A percentile compares a stretch with the other conserved stretches of the same genome.
Evolutionary conservation across 2,797 vertebrate genomes (phyloP).

Genomic region (Melanogrammus aeglefinus): DNA sequence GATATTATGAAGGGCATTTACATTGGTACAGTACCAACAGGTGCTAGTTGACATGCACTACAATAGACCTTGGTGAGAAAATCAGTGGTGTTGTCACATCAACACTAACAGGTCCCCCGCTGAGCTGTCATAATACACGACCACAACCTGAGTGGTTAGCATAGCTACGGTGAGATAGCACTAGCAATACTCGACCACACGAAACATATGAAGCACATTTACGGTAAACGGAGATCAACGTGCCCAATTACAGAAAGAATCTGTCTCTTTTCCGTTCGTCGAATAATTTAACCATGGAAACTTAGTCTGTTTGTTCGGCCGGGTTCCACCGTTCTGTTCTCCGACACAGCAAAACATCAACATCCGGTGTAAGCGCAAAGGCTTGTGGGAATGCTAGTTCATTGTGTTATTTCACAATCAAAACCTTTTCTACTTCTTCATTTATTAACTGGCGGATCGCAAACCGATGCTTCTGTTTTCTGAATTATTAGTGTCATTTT

Average conservation of each 20-base stretch:
- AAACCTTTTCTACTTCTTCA: background rate
- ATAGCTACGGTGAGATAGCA: conserved; percentile 27
- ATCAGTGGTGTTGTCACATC: background rate
- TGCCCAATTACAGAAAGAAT: conserved; percentile 41
- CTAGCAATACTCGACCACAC: conserved; percentile 4
- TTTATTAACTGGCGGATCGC: too few species aligned
- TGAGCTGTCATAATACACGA: conserved; percentile 47
- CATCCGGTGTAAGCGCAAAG: conserved; percentile 63
- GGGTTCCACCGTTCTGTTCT: conserved; percentile 40
- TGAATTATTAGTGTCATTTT: too few species aligned
- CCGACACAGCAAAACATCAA: conserved; percentile 50
- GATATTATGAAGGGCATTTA: background rate
- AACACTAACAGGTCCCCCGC: background rate
- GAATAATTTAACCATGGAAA: conserved; percentile 33
- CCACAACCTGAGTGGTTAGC: background rate
- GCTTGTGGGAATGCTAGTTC: conserved; percentile 62
- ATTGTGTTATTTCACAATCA: background rate
- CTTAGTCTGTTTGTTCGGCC: conserved; percentile 29
- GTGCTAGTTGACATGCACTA: background rate
- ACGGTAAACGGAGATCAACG: conserved; percentile 42
- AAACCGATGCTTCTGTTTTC: too few species aligned
- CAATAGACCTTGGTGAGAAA: background rate
- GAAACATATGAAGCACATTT: conserved; percentile 29
- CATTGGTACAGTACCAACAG: background rate
- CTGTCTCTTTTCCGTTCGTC: conserved; percentile 41